These are phyloP conservation scores for Polydrusus cervinus DNA, from an alignment of 2,888 invertebrate genomes.

Conservation along the genomic window DNA sequence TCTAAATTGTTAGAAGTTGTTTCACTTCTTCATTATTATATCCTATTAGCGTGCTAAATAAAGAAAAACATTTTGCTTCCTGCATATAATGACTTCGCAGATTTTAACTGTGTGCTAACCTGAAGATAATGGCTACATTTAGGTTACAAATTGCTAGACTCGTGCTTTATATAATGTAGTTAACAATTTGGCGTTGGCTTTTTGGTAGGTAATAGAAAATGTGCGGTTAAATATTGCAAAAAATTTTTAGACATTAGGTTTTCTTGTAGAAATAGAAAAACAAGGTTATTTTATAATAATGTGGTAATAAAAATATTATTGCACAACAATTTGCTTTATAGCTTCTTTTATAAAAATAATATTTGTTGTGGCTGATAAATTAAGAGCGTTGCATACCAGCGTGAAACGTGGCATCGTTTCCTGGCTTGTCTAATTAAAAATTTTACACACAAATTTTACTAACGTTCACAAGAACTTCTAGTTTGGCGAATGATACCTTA, in stretches of 20 bases:
- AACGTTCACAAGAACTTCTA: too few species aligned
- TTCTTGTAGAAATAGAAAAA: neutral
- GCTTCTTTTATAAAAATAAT: too few species aligned
- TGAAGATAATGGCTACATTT: slow-evolving; percentile 42
- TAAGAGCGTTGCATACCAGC: too few species aligned
- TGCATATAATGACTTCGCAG: slow-evolving; percentile 44
- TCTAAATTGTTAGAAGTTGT: neutral
- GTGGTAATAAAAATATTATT: too few species aligned
- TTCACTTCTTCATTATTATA: neutral
- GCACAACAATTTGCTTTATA: too few species aligned
- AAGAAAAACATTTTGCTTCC: slow-evolving; percentile 46
- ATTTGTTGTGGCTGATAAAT: too few species aligned
- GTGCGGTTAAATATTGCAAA: neutral
- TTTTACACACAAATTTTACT: too few species aligned
- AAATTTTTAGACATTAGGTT: neutral
- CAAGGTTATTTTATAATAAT: too few species aligned
- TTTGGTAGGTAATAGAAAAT: slow-evolving; percentile 14
- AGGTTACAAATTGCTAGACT: slow-evolving; percentile 36
- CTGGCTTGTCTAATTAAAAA: too few species aligned
- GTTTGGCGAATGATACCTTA: too few species aligned
- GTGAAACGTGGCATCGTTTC: too few species aligned
- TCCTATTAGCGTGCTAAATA: slow-evolving; percentile 25
- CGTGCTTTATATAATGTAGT: slow-evolving; percentile 38
- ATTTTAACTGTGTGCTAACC: slow-evolving; percentile 37
- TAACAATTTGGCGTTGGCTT: slow-evolving; percentile 22